Base-by-base conservation (phyloP, 1,140 invertebrate species). In the Delia radicum region DNA sequence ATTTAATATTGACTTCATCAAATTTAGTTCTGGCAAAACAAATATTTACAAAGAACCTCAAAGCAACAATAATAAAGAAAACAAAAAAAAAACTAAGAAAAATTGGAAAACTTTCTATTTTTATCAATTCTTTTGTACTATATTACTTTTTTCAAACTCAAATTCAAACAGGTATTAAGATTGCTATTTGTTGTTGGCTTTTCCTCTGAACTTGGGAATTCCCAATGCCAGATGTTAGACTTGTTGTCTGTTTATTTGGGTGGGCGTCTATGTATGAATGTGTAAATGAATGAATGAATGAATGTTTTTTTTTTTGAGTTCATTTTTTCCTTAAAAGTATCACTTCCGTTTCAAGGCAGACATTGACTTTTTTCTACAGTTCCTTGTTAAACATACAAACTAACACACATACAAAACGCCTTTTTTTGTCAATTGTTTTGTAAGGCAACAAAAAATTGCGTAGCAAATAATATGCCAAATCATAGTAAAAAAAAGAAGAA, bases 111-210 rank as follows among this genome's bases (percentile, higher is more conserved):
- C 65, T 69, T 69, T 69, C 65, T 69, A 69, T 69, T 69, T 69
- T 69, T 69, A 69, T 69, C 65, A 33, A 37, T 31, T 18, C 29
- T 24, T 69, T 69, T 55, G n/a, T 55, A 55, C 24, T 55, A 18
- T 55, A 55, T 21, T 55, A 55, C 48, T 55, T 55, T 21, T 21
- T 55, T 55, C 48, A 55, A 69, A 69, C 65, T 55, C 10, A 21
- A 69, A 69, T 33, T 69, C 65, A 69, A 69, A 69, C 65, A 69
- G 65, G 65, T 69, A 69, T 69, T 69, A 33, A 69, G 65, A 69
- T 69, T 33, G 65, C 28, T 69, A 26, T 69, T 33, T 69, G 29
- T 21, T 26, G 61, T 63, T 63, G 61, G 15, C 33, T 18, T 67
- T 37, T 10, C n/a, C 37, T 28, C 18, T 69, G 65, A 69, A 69